Percentiles rank a stretch among this genome's conserved stretches.
Conservation (phyloP, 2,888 invertebrate genomes). For the Perizoma affinitatum region DNA sequence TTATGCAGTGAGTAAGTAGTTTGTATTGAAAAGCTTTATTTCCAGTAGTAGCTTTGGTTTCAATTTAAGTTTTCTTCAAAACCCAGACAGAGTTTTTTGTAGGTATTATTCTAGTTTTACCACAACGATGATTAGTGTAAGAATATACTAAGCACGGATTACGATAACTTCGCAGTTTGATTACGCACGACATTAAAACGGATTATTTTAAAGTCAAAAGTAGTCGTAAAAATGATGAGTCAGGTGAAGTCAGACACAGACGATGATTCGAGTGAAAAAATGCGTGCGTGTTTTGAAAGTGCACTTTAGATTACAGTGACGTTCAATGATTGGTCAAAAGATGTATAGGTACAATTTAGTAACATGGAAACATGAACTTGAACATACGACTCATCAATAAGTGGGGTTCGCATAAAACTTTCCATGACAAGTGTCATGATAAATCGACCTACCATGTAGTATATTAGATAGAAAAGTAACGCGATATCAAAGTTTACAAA, state of each 20-base stretch:
- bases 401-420: neutral
- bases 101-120: too few species aligned
- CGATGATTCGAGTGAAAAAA: too few species aligned
- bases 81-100: too few species aligned
- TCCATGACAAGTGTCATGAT: neutral
- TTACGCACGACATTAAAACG: constrained; percentile 18
- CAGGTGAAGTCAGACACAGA: constrained; percentile 6
- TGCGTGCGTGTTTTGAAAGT: too few species aligned
- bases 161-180: neutral
- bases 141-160: neutral
- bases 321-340: neutral
- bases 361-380: too few species aligned
- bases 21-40: constrained; percentile 1
- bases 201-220: constrained; percentile 3
- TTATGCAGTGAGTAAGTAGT: neutral
- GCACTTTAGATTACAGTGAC: too few species aligned
- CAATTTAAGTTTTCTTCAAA: too few species aligned
- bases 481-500: neutral
- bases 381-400: constrained; percentile 1
- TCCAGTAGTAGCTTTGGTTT: too few species aligned
- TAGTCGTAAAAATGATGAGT: constrained; percentile 14
- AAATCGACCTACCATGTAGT: neutral
- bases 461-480: neutral
- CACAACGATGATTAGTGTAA: too few species aligned
- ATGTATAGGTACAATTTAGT: neutral